Percentiles rank a stretch among this genome's conserved stretches.
These are phyloP conservation scores for Coendou prehensilis DNA, from an alignment of 2,797 vertebrate genomes.

Conservation along the genomic window DNA sequence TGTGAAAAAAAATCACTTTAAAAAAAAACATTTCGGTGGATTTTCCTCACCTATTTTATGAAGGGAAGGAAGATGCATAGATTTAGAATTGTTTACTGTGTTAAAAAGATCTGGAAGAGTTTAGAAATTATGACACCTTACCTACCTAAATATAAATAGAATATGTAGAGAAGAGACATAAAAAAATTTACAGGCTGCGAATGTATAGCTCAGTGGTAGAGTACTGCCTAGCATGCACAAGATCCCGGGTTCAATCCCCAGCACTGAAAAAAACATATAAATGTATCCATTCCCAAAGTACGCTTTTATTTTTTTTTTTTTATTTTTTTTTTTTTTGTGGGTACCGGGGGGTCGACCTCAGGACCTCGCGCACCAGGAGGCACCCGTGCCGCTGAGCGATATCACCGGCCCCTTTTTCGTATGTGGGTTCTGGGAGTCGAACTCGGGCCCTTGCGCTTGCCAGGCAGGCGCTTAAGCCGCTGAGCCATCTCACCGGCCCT, in stretches of 20 bases:
- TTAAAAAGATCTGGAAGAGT: conserved; percentile 14
- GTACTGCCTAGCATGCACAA: neutral
- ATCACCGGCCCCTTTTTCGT: too few relatives aligned
- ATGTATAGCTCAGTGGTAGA: neutral
- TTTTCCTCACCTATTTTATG: neutral
- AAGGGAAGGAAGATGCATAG: neutral
- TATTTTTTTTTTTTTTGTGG: too few relatives aligned
- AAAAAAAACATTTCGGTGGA: neutral
- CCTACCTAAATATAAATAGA: conserved; percentile 1
- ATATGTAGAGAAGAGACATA: neutral
- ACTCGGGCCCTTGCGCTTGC: too few relatives aligned
- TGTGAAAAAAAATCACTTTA: conserved; percentile 26
- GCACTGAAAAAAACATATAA: neutral
- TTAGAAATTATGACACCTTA: neutral
- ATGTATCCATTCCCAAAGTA: neutral
- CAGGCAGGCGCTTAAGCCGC: too few relatives aligned
- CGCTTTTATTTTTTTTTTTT: conserved; percentile 21
- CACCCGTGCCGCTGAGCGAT: too few relatives aligned
- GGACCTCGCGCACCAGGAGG: too few relatives aligned
- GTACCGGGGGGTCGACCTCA: too few relatives aligned
- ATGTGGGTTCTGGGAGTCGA: too few relatives aligned
- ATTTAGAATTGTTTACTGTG: neutral
- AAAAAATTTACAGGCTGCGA: neutral
- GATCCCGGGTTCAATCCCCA: neutral
- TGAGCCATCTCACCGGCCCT: too few relatives aligned